phyloP scores from a whole-genome alignment of 2,113 vertebrate genomes.

The Chamaetylas fuelleborni region DNA sequence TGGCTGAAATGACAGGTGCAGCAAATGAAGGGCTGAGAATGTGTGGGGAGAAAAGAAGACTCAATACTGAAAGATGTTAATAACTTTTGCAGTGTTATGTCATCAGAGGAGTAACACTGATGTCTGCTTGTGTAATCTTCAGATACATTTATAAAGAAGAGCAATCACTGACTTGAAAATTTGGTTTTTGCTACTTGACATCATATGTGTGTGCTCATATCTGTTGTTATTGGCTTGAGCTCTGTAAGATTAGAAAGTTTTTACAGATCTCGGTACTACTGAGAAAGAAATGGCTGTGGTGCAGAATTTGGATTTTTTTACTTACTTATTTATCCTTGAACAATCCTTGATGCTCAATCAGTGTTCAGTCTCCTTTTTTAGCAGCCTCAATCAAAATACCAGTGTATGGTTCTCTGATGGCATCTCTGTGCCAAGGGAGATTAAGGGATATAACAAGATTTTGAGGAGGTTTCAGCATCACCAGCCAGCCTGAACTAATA shows the following conservation, averaged over 20 bases:
- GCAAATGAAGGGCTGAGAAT: conserved; percentile 22
- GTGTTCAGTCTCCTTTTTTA: background rate
- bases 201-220: background rate
- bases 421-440: background rate
- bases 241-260: background rate
- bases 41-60: background rate
- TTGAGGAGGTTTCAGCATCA: background rate
- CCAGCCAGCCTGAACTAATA: conserved; percentile 30
- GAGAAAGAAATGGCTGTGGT: background rate
- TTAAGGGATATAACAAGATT: conserved; percentile 2
- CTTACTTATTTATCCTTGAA: background rate
- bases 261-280: background rate
- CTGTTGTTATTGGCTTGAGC: background rate
- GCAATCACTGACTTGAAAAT: background rate
- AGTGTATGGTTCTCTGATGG: background rate
- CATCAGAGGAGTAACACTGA: background rate
- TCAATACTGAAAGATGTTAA: background rate
- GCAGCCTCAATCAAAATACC: background rate
- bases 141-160: background rate
- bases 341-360: background rate
- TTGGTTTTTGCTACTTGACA: background rate
- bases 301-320: background rate
- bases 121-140: background rate
- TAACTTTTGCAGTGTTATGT: background rate
- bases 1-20: conserved; percentile 47